Conservation (phyloP, 1,140 invertebrate species). For the Drosophila aff. region DNA sequence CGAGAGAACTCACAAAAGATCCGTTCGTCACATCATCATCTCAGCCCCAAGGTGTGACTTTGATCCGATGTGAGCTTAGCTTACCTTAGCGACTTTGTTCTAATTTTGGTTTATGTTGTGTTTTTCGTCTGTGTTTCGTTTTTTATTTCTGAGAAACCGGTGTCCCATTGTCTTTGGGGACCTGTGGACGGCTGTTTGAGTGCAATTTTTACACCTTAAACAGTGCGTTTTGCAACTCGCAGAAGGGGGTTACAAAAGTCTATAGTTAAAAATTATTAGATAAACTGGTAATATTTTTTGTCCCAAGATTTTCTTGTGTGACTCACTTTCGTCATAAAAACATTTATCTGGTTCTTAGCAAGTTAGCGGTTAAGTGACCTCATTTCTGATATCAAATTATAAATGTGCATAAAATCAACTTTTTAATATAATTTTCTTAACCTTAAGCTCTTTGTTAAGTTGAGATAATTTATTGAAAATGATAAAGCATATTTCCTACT, state of each 20-base stretch:
- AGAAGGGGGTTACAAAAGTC: conserved; percentile 5
- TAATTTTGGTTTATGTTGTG: conserved; percentile 54
- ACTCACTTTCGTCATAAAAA: neutral
- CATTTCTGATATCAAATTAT: conserved; percentile 5
- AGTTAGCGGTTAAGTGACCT: conserved; percentile 11
- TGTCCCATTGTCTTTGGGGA: conserved; percentile 60
- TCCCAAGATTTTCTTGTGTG: neutral
- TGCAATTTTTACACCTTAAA: conserved; percentile 42
- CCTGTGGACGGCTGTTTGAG: conserved; percentile 29
- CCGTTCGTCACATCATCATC: conserved; percentile 26
- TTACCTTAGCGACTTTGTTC: conserved; percentile 60
- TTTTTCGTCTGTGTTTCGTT: conserved; percentile 21
- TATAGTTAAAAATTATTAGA: neutral
- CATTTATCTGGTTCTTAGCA: neutral
- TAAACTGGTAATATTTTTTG: neutral
- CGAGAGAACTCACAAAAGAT: conserved; percentile 51
- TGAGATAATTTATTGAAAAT: neutral
- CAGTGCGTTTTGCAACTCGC: conserved; percentile 22
- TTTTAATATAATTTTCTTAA: neutral
- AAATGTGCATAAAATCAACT: neutral
- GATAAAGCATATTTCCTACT: neutral
- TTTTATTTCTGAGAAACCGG: conserved; percentile 65
- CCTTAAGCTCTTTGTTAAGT: neutral
- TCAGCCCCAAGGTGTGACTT: conserved; percentile 65
- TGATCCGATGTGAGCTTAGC: conserved; percentile 47